Percentiles rank a stretch among this genome's conserved stretches.
Evolutionary conservation across 2,113 vertebrate genomes (phyloP).

Genomic region (Fregetta grallaria): DNA sequence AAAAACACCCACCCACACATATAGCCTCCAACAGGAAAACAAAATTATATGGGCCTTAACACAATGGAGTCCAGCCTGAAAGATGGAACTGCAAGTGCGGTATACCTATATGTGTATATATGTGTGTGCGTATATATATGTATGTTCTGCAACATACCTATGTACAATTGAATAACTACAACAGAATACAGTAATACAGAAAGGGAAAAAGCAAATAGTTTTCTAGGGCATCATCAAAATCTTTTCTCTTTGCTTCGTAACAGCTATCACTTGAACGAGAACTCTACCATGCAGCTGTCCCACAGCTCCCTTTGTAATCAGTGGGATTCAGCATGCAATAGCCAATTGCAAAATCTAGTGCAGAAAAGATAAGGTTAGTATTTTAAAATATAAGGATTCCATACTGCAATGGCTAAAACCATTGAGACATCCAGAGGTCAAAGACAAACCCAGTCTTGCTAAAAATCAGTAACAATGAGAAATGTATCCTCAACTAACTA

Average conservation of each 20-base stretch:
- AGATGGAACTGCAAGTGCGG: background rate
- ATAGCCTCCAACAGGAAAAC: background rate
- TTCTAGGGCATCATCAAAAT: background rate
- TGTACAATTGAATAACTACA: background rate
- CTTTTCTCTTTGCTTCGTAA: background rate
- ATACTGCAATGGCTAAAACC: background rate
- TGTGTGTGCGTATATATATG: accelerated
- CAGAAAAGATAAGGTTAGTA: background rate
- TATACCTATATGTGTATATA: too few relatives aligned
- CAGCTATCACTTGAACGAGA: background rate
- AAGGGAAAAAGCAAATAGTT: background rate
- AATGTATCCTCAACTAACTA: background rate
- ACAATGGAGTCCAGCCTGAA: background rate
- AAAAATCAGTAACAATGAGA: background rate
- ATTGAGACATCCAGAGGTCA: background rate
- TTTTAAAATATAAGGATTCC: background rate
- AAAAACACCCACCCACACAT: background rate
- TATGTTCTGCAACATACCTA: background rate
- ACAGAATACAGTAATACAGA: background rate
- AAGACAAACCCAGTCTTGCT: background rate
- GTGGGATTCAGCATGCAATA: background rate
- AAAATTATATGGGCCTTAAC: background rate
- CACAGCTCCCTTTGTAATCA: background rate
- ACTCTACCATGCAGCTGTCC: background rate
- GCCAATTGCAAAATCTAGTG: background rate